These are phyloP conservation scores for Sclerodermus sp. DNA, from an alignment of 2,888 invertebrate species.

Conservation along the genomic window DNA sequence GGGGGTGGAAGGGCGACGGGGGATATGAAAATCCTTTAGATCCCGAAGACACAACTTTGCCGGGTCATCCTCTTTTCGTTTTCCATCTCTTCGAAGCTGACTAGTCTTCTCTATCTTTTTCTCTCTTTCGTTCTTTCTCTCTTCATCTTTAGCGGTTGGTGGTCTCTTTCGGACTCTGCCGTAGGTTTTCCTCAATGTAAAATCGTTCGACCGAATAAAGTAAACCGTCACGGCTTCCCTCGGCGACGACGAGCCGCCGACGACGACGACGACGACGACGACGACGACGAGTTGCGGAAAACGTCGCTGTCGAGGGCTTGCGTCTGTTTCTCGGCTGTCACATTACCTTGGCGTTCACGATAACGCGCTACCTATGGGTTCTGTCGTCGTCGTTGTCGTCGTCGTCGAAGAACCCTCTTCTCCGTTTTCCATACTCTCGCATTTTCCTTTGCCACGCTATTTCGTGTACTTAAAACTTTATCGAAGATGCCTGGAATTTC, in stretches of 20 bases:
- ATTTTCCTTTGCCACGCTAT: too few species aligned
- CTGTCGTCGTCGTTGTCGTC: conserved; percentile 14
- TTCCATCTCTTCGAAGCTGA: too few species aligned
- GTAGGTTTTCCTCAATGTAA: conserved; percentile 17
- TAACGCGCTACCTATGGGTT: conserved; percentile 23
- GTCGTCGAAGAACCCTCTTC: conserved; percentile 20
- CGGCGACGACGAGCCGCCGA: neutral
- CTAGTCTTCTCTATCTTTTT: too few species aligned
- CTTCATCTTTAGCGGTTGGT: too few species aligned
- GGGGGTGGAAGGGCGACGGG: too few species aligned
- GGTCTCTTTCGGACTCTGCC: neutral
- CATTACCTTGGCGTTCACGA: conserved; percentile 44
- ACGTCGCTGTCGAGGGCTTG: conserved; percentile 30
- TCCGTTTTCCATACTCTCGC: conserved; percentile 11
- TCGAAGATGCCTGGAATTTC: too few species aligned
- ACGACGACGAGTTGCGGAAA: conserved; percentile 4
- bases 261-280: conserved; percentile 4
- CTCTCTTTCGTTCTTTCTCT: too few species aligned
- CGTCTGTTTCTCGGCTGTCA: conserved; percentile 48
- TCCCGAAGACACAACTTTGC: too few species aligned
- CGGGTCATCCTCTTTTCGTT: too few species aligned
- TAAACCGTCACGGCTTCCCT: conserved; percentile 26
- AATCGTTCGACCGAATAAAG: conserved; percentile 32
- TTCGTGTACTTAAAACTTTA: too few species aligned
- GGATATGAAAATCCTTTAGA: too few species aligned